Evolutionary conservation across 2,113 vertebrate genomes (phyloP).

Genomic region (Lophotis ruficrista): DNA sequence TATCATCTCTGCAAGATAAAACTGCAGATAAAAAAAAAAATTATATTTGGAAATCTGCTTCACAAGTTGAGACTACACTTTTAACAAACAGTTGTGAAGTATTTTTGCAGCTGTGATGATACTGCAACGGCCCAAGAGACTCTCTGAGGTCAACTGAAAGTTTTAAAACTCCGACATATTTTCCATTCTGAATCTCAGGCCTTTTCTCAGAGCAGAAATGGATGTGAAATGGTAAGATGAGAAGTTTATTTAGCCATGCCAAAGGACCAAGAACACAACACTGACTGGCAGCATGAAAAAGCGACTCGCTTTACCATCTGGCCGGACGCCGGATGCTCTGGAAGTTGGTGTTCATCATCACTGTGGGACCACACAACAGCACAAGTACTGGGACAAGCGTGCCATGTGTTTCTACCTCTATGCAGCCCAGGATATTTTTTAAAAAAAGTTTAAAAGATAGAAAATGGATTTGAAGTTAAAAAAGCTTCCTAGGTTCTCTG

Average conservation of each 20-base stretch:
- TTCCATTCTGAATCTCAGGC: not conserved
- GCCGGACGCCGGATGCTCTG: not conserved
- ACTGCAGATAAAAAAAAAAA: not conserved
- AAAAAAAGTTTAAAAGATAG: not conserved
- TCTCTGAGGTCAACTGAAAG: not conserved
- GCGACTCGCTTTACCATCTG: not conserved
- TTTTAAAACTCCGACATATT: not conserved
- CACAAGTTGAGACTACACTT: not conserved
- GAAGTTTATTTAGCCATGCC: not conserved
- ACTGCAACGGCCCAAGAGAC: not conserved
- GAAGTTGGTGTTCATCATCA: not conserved
- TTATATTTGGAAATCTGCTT: not conserved
- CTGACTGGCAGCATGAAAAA: not conserved
- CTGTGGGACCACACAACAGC: not conserved
- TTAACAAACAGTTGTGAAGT: not conserved
- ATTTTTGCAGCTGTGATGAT: not conserved
- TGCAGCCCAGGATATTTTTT: not conserved
- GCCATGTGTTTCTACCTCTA: rapidly evolving
- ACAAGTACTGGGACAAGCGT: not conserved
- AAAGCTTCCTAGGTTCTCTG: not conserved
- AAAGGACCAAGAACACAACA: not conserved
- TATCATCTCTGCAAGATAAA: not conserved
- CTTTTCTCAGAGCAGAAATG: not conserved
- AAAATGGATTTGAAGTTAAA: not conserved
- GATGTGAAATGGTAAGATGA: not conserved